Percentiles rank a stretch among this genome's conserved stretches.
phyloP scores from a whole-genome alignment of 2,113 vertebrate species.

The Peromyscus polionotus region DNA sequence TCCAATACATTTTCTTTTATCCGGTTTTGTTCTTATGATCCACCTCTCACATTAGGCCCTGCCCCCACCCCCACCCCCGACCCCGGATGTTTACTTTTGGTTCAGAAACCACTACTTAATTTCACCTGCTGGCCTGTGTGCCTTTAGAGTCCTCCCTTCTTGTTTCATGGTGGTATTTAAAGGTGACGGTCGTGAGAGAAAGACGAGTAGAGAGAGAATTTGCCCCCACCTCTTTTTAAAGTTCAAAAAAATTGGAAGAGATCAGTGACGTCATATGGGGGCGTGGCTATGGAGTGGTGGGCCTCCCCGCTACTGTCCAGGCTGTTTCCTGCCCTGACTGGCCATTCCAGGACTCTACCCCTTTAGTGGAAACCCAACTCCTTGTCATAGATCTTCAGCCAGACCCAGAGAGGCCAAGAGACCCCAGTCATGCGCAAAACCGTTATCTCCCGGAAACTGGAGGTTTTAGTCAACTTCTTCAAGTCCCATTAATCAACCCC shows the following conservation, averaged over 20 bases:
- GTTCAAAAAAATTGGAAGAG: slow-evolving; percentile 5
- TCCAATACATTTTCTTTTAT: neutral
- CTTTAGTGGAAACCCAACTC: neutral
- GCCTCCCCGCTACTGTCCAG: neutral
- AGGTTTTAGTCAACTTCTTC: neutral
- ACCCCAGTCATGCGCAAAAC: neutral
- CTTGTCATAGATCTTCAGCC: neutral
- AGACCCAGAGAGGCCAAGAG: neutral
- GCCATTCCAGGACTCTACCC: neutral
- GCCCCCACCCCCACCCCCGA: neutral
- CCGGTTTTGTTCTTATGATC: neutral
- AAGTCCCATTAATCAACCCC: neutral
- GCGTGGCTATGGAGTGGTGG: neutral
- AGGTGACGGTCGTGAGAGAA: neutral
- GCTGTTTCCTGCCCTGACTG: neutral
- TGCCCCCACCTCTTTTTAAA: slow-evolving; percentile 67
- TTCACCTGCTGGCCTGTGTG: slow-evolving; percentile 7
- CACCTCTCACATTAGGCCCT: neutral
- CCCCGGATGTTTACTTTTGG: neutral
- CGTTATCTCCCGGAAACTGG: slow-evolving; percentile 31
- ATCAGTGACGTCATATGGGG: neutral
- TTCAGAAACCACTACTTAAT: slow-evolving; percentile 17
- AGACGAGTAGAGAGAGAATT: slow-evolving; percentile 22
- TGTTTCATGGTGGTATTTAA: slow-evolving; percentile 16
- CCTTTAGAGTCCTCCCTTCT: slow-evolving; percentile 9